Base-by-base conservation (phyloP, 2,113 vertebrate species). In the Eulacestoma nigropectus region DNA sequence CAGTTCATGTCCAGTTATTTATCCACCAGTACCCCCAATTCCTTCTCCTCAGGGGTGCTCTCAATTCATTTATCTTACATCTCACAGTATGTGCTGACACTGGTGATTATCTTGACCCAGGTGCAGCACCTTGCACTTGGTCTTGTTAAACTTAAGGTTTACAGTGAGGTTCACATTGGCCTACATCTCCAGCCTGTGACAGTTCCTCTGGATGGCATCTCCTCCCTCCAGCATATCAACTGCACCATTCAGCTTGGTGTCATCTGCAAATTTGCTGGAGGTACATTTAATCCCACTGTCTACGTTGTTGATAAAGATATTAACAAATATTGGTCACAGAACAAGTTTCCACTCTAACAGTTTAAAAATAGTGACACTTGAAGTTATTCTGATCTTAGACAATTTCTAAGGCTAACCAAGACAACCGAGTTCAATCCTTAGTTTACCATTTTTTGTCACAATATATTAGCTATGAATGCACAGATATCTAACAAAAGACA, bases 141-240 rank as follows among this genome's bases (percentile, higher is more conserved):
- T 22, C 44, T 73, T 67, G 33, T n/a, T 68, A 57, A 57, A 56
- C 10, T 30, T 67, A 27, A 44, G n/a, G n/a, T n/a, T n/a, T n/a
- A n/a, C n/a, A n/a, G n/a, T 8, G 33, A 67, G 5, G 5, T 42
- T 75, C 4, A 4, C n/a, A 26, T 0, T 1, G 25, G 25, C 6
- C 1, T 17, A 21, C 1, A 0, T 21, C 57, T 82, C 35, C 50
- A 52, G 27, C 8, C 33, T 52, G 20, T 77, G 18, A 57, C 18
- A 47, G 23, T 74, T 26, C 7, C 27, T 68, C 30, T 63, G 10
- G 50, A 53, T 49, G 13, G 9, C 39, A 76, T 12, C 13, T 22
- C n/a, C 23, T 62, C 32, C 42, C 16, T 75, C 27, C 22, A 63
- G 19, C 1, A 1, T 8, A 37, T 22, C 46, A 59, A 26, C 35